Conservation (phyloP, 1,140 invertebrate species). For the Drosophila triauraria region DNA sequence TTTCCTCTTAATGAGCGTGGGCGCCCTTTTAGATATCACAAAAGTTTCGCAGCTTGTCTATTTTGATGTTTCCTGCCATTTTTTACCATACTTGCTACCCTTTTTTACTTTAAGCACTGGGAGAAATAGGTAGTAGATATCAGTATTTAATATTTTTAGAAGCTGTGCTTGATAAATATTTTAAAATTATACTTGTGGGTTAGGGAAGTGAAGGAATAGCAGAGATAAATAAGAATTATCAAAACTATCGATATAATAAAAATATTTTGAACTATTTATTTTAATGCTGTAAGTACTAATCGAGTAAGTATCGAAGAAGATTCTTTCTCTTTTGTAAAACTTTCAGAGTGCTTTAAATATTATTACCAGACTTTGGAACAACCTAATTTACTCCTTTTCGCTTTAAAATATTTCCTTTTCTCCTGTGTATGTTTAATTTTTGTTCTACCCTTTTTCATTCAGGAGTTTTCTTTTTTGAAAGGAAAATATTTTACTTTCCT, state of each 20-base stretch:
- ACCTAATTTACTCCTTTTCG: background rate
- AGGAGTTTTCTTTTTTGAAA: slow-evolving; percentile 1
- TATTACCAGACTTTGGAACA: background rate
- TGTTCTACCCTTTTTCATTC: slow-evolving; percentile 1
- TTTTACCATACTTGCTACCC: background rate
- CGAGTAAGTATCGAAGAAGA: too few relatives aligned
- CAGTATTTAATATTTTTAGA: too few relatives aligned
- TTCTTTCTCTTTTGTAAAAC: background rate
- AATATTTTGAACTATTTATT: too few relatives aligned
- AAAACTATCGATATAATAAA: too few relatives aligned
- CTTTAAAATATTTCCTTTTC: background rate
- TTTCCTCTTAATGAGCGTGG: slow-evolving; percentile 61
- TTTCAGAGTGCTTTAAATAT: background rate
- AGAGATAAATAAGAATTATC: too few relatives aligned
- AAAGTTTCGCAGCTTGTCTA: slow-evolving; percentile 59
- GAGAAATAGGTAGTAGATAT: too few relatives aligned
- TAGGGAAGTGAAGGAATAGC: too few relatives aligned
- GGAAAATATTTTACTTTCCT: slow-evolving; percentile 62
- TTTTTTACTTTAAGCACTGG: slow-evolving; percentile 10
- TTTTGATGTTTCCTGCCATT: slow-evolving; percentile 37
- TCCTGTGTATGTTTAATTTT: background rate
- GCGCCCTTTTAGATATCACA: slow-evolving; percentile 46
- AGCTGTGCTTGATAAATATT: too few relatives aligned
- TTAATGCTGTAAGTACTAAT: too few relatives aligned
- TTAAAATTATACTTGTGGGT: too few relatives aligned